phyloP scores from a whole-genome alignment of 1,140 invertebrate genomes.

The Harlomillsia oculata region DNA sequence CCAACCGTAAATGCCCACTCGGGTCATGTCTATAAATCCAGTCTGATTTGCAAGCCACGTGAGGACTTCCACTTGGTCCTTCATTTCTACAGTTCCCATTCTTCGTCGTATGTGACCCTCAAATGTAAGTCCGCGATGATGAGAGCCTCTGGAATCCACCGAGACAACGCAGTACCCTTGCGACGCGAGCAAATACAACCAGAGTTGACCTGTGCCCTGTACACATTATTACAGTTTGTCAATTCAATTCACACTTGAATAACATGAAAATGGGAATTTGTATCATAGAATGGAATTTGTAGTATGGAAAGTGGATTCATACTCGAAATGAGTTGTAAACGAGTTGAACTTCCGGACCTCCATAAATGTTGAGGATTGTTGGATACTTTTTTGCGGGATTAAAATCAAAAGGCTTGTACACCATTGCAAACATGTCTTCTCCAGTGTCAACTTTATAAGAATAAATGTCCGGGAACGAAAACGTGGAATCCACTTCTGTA shows the following conservation, averaged over 20 bases:
- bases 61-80: constrained; percentile 92
- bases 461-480: constrained; percentile 63
- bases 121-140: constrained; percentile 81
- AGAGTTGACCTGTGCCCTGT: constrained; percentile 75
- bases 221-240: constrained; percentile 23
- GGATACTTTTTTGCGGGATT: constrained; percentile 72
- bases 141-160: constrained; percentile 89
- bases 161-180: constrained; percentile 92
- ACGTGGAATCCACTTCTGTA: constrained; percentile 46
- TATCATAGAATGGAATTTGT: constrained; percentile 11
- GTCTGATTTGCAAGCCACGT: constrained; percentile 71
- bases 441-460: constrained; percentile 56
- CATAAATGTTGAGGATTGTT: constrained; percentile 92
- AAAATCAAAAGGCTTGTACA: constrained; percentile 77
- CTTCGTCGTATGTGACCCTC: constrained; percentile 77
- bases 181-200: constrained; percentile 90
- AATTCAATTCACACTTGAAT: constrained; percentile 2
- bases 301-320: too few species aligned
- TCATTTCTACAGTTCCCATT: constrained; percentile 91
- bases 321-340: constrained; percentile 94
- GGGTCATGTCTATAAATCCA: constrained; percentile 78
- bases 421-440: constrained; percentile 75
- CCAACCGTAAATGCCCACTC: constrained; percentile 95
- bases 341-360: constrained; percentile 92
- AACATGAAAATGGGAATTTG: constrained; percentile 7